Evolutionary conservation across 2,797 vertebrate genomes (phyloP), one percentile per base, ranked within the genome.

Genomic region (Caiman crocodilus): DNA sequence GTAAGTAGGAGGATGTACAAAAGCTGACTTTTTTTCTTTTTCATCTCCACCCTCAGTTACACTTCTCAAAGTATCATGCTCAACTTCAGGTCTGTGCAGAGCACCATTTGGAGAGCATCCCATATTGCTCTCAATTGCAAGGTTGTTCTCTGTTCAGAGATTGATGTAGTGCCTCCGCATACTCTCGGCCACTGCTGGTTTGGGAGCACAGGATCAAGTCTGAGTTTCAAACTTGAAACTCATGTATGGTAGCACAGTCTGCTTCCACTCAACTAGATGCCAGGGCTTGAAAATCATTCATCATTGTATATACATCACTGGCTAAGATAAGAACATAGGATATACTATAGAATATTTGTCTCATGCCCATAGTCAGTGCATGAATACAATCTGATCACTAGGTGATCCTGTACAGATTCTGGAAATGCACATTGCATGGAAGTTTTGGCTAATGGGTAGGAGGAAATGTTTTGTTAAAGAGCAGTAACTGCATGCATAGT

Each of bases 381-480:
- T 64, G 92, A 96, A 90, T 71, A 77, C 58, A 93, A 94, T 90
- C 58, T 77, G 91, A 92, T 95, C 81, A 92, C 56, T 65, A 92
- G 85, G 93, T 95, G 91, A 97, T 95, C 61, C 92, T 88, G 95
- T 94, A 88, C 95, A 96, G 88, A 95, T 86, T 30, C 26, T 81
- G 2, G 2, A 63, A 79, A 65, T 60, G 73, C 30, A 79, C 81
- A 91, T 25, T 76, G 35, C 71, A 91, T 59, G 23, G 79, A 60
- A 59, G 42, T 83, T 90, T 90, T 71, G 56, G 1, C 20, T 77
- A 30, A 50, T 3, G 25, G 14, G 64, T 89, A 87, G 42, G 25
- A 89, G 79, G 81, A 93, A 73, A 79, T 83, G 16, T 0, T 2
- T 61, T 79, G 50, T 0, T 9, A 35, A 79, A 73, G 76, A 91